phyloP scores from a whole-genome alignment of 2,113 vertebrate genomes.

The Tychaedon coryphoeus region DNA sequence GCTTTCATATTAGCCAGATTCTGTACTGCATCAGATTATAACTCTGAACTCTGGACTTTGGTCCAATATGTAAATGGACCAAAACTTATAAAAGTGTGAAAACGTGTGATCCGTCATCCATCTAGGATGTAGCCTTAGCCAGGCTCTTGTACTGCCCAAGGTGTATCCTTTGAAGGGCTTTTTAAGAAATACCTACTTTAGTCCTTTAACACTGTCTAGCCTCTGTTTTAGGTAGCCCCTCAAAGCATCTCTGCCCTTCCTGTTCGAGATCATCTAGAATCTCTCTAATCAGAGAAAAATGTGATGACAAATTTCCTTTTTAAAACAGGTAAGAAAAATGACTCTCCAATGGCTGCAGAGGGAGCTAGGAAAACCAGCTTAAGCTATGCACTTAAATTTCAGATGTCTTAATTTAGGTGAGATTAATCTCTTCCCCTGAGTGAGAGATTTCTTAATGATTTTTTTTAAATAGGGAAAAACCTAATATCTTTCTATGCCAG shows the following conservation, averaged over 20 bases:
- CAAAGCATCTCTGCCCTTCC: not conserved
- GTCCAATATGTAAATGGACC: not conserved
- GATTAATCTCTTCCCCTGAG: not conserved
- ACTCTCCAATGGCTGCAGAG: not conserved
- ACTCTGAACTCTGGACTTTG: too few species aligned
- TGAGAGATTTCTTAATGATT: not conserved
- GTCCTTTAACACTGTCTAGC: not conserved
- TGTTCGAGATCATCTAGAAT: not conserved
- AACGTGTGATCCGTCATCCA: fast-evolving
- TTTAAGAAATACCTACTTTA: not conserved
- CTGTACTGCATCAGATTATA: not conserved
- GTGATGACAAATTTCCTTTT: not conserved
- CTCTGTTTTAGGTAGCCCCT: not conserved
- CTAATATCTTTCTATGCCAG: not conserved
- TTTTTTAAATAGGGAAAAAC: not conserved
- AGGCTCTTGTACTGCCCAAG: not conserved
- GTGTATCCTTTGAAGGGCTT: not conserved
- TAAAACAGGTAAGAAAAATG: not conserved
- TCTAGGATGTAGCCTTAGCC: fast-evolving
- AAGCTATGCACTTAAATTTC: not conserved
- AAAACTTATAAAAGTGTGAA: not conserved
- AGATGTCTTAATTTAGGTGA: not conserved
- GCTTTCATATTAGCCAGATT: not conserved
- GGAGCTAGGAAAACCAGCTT: not conserved
- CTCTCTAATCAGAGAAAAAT: not conserved